Evolutionary conservation across 2,797 vertebrate species (phyloP).

Genomic region (Cossypha heuglini): DNA sequence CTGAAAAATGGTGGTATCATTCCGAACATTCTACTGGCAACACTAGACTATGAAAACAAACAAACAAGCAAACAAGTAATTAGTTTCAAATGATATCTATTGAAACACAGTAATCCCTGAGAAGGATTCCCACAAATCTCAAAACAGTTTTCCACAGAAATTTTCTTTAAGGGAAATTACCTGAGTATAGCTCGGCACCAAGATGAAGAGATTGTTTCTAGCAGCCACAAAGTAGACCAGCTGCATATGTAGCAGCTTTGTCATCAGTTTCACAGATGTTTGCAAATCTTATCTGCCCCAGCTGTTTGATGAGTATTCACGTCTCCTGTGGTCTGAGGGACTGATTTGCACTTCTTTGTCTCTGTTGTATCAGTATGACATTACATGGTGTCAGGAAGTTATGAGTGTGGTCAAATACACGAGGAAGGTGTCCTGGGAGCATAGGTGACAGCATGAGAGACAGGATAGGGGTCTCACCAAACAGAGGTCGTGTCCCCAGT

Average conservation of each 20-base stretch:
- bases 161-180: background rate
- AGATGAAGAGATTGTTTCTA: background rate
- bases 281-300: background rate
- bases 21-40: background rate
- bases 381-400: background rate
- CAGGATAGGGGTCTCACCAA: background rate
- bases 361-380: rapidly evolving
- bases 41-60: background rate
- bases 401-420: background rate
- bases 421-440: background rate
- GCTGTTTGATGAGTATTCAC: background rate
- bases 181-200: rapidly evolving
- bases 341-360: background rate
- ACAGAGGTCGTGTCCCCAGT: rapidly evolving
- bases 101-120: background rate
- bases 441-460: rapidly evolving
- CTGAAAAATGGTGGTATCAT: background rate
- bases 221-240: background rate
- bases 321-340: background rate
- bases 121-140: background rate
- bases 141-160: background rate
- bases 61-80: background rate
- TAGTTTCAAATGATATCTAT: background rate
- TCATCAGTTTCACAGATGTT: background rate
- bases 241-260: background rate